phyloP scores from a whole-genome alignment of 2,888 invertebrate species.

The Phymatocera aterrima region DNA sequence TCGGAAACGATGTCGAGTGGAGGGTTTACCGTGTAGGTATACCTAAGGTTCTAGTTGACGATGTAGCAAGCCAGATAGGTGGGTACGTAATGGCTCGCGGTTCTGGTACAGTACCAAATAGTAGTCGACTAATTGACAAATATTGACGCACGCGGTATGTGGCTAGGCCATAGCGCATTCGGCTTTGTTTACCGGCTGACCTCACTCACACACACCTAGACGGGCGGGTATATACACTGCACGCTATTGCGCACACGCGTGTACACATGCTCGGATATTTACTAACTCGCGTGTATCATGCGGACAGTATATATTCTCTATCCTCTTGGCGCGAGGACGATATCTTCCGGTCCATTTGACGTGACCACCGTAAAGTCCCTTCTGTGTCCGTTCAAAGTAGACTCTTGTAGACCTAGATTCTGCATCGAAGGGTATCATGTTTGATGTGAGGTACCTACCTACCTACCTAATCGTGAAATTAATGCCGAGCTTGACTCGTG shows the following conservation, averaged over 20 bases:
- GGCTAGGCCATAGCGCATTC: slow-evolving; percentile 56
- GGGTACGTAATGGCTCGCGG: neutral
- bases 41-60: slow-evolving; percentile 32
- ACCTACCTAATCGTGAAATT: slow-evolving; percentile 9
- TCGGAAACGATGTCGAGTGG: neutral
- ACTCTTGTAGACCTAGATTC: neutral
- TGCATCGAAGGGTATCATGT: too few relatives aligned
- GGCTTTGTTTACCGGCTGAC: slow-evolving; percentile 67
- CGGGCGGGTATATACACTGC: too few relatives aligned
- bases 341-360: slow-evolving; percentile 28
- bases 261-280: neutral
- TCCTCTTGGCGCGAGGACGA: neutral
- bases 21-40: neutral
- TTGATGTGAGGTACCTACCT: too few relatives aligned
- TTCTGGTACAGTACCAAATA: slow-evolving; percentile 26
- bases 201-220: slow-evolving; percentile 57
- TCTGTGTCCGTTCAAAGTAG: slow-evolving; percentile 3
- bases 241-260: slow-evolving; percentile 15
- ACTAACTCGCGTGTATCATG: neutral
- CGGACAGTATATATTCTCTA: neutral
- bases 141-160: slow-evolving; percentile 65
- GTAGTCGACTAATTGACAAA: slow-evolving; percentile 67
- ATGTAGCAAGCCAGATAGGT: slow-evolving; percentile 17
- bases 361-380: neutral
- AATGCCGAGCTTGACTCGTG: neutral